These are phyloP conservation scores for Sarcophaga peregrina DNA, from an alignment of 1,140 invertebrate genomes.

Conservation along the genomic window DNA sequence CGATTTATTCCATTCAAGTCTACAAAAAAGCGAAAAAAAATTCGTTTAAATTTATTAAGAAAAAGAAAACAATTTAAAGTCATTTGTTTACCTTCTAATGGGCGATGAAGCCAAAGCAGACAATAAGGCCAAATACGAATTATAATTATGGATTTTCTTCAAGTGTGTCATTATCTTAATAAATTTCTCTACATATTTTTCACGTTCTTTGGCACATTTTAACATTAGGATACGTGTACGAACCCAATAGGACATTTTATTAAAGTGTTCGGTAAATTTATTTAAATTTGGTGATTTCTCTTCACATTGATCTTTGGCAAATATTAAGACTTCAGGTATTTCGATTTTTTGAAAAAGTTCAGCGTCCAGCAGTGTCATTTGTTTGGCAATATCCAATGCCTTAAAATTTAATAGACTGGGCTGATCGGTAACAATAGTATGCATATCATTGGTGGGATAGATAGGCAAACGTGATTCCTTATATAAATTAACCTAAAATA, in stretches of 20 bases:
- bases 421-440: conserved; percentile 44
- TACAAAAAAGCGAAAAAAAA: conserved; percentile 48
- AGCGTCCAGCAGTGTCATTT: conserved; percentile 97
- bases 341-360: conserved; percentile 97
- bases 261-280: conserved; percentile 98
- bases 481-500: conserved; percentile 53
- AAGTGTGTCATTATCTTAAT: conserved; percentile 99
- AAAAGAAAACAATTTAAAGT: not conserved
- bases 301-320: conserved; percentile 97
- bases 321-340: conserved; percentile 95
- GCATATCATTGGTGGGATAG: conserved; percentile 44
- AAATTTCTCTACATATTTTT: conserved; percentile 95
- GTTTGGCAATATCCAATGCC: conserved; percentile 86
- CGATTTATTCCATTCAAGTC: conserved; percentile 94
- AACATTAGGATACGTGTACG: conserved; percentile 82
- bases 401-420: conserved; percentile 89
- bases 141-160: conserved; percentile 97
- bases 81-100: conserved; percentile 71
- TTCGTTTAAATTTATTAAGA: not conserved
- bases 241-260: conserved; percentile 99
- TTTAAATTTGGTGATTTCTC: conserved; percentile 96
- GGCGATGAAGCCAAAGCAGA: conserved; percentile 97
- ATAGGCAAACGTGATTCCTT: conserved; percentile 56
- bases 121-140: conserved; percentile 95
- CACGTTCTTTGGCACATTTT: conserved; percentile 91